Conservation (phyloP, 1,140 invertebrate genomes). For the Bombus polaris region DNA sequence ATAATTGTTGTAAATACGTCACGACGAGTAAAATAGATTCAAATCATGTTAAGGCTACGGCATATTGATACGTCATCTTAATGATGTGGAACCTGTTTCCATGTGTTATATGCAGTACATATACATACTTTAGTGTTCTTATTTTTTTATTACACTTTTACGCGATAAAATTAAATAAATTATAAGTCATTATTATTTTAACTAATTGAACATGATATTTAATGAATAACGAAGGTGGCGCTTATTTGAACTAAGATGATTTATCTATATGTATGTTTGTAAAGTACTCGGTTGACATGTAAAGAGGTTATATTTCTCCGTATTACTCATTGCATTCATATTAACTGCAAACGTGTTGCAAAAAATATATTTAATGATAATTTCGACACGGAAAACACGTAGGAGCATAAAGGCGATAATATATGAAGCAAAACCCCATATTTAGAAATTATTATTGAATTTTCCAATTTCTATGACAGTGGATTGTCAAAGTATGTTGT, state of each 20-base stretch:
- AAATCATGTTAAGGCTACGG: not conserved
- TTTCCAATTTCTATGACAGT: constrained; percentile 42
- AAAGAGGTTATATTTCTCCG: constrained; percentile 46
- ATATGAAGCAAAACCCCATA: not conserved
- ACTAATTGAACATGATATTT: constrained; percentile 5
- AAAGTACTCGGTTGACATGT: constrained; percentile 33
- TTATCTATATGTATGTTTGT: constrained; percentile 31
- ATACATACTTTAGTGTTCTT: not conserved
- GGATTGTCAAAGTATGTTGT: constrained; percentile 51
- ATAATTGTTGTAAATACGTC: not conserved
- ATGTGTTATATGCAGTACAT: constrained; percentile 15
- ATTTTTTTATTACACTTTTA: not conserved
- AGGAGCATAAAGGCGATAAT: not conserved
- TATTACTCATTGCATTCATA: not conserved
- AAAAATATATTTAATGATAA: constrained; percentile 16
- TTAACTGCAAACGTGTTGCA: not conserved
- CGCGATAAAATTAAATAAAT: not conserved
- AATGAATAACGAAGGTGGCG: constrained; percentile 42
- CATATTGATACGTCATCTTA: constrained; percentile 38
- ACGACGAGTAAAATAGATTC: not conserved
- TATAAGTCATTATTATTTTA: not conserved
- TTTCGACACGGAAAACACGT: not conserved
- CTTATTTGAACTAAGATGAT: constrained; percentile 15
- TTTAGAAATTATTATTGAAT: constrained; percentile 8
- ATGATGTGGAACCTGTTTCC: constrained; percentile 43